Percentiles rank a stretch among this genome's conserved stretches.
These are phyloP conservation scores for Timema cristinae DNA, from an alignment of 2,888 invertebrate genomes.

Conservation along the genomic window DNA sequence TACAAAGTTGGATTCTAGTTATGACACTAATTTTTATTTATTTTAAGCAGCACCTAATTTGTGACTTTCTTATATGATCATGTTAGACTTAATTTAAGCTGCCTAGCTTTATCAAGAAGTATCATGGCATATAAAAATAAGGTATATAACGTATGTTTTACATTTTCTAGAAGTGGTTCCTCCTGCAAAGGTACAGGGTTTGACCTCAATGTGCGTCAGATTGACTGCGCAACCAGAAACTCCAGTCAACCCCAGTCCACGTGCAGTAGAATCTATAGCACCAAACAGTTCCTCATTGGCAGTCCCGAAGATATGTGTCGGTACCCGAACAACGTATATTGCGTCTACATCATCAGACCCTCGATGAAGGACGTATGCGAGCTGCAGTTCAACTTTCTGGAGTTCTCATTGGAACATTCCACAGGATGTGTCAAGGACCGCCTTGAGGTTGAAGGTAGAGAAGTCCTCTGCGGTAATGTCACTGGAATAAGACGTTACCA, in stretches of 20 bases:
- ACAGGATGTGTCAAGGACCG: background rate
- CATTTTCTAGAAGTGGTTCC: background rate
- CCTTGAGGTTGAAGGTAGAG: background rate
- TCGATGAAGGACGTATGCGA: background rate
- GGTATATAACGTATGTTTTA: background rate
- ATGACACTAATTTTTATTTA: no score
- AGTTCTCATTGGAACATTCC: background rate
- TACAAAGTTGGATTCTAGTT: no score
- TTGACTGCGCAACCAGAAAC: background rate
- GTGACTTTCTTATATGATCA: no score
- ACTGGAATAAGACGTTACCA: background rate
- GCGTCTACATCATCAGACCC: background rate
- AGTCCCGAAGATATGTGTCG: background rate
- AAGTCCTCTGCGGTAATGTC: background rate
- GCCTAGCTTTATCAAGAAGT: no score
- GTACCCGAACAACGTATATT: background rate
- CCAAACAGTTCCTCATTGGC: background rate
- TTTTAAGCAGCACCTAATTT: no score
- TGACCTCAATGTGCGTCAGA: background rate
- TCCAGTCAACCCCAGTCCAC: no score
- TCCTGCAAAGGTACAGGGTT: background rate
- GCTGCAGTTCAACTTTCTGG: background rate
- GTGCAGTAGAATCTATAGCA: no score
- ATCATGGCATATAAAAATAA: background rate
- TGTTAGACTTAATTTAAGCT: no score